Percentiles rank a stretch among this genome's conserved stretches.
Conservation (phyloP, 92 coral and sea anemone species). For the Plumapathes pennacea region DNA sequence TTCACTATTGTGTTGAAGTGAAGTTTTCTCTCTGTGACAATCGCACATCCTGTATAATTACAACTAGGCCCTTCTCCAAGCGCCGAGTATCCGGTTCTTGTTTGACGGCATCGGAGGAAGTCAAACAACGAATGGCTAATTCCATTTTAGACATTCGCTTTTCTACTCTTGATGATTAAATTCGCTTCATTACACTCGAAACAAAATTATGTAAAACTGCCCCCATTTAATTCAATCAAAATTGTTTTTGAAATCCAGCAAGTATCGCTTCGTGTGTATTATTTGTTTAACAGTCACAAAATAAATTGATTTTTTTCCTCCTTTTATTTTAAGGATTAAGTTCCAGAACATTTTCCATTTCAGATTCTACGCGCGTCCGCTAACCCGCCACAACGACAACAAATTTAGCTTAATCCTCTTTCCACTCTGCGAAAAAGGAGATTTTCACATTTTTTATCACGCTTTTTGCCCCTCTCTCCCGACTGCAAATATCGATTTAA, state of each 20-base stretch:
- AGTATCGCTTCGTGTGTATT: slow-evolving; percentile 38
- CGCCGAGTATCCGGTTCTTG: slow-evolving; percentile 66
- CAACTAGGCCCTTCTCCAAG: slow-evolving; percentile 45
- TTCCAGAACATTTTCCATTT: no score
- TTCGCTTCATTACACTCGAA: slow-evolving; percentile 45
- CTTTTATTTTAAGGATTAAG: background rate
- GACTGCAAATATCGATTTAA: slow-evolving; percentile 51
- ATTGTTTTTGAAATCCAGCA: slow-evolving; percentile 51
- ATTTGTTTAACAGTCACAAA: slow-evolving; percentile 63
- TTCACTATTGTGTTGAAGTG: slow-evolving; percentile 67
- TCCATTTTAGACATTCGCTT: slow-evolving; percentile 40
- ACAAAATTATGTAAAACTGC: slow-evolving; percentile 32
- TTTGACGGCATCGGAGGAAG: slow-evolving; percentile 50
- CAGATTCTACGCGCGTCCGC: no score
- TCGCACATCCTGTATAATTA: slow-evolving; percentile 71
- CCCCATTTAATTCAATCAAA: slow-evolving; percentile 34
- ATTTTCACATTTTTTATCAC: no score
- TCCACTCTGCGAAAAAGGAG: background rate
- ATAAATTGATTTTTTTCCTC: slow-evolving; percentile 70
- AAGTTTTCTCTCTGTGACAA: slow-evolving; percentile 55
- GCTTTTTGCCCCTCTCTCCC: slow-evolving; percentile 6
- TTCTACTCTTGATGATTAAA: slow-evolving; percentile 45
- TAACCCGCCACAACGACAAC: no score
- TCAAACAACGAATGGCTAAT: slow-evolving; percentile 56
- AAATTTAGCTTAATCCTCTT: slow-evolving; percentile 3